phyloP scores from a whole-genome alignment of 2,888 invertebrate genomes.

The Acanthosepion pharaonis region DNA sequence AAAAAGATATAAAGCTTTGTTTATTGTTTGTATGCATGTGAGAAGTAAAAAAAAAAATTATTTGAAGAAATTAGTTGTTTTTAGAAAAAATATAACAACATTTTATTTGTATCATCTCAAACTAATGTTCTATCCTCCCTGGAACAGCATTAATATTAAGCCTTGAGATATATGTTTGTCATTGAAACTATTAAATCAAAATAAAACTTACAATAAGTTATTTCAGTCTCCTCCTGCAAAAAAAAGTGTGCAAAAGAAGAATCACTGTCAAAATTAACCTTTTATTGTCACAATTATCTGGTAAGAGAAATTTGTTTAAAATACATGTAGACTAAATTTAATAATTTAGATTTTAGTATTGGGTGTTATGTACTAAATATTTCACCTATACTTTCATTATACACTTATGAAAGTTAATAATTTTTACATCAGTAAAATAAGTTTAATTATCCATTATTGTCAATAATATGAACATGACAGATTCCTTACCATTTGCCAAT shows the following conservation, averaged over 20 bases:
- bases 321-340: background rate
- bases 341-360: background rate
- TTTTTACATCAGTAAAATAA: background rate
- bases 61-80: too few relatives aligned
- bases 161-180: background rate
- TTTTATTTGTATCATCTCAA: too few relatives aligned
- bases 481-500: background rate
- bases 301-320: background rate
- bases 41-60: too few relatives aligned
- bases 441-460: background rate
- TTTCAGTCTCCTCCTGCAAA: background rate
- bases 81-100: too few relatives aligned
- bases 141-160: too few relatives aligned
- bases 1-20: too few relatives aligned
- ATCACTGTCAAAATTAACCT: background rate
- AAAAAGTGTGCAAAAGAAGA: background rate
- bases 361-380: background rate
- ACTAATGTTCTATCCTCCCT: too few relatives aligned
- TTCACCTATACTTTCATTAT: too few relatives aligned
- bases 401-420: background rate
- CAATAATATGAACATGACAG: background rate
- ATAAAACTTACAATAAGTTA: background rate
- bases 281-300: background rate
- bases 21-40: too few relatives aligned
- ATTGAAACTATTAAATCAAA: background rate